Evolutionary conservation across 2,113 vertebrate genomes (phyloP), one percentile per base, ranked within the genome.

Genomic region (Pavo muticus): DNA sequence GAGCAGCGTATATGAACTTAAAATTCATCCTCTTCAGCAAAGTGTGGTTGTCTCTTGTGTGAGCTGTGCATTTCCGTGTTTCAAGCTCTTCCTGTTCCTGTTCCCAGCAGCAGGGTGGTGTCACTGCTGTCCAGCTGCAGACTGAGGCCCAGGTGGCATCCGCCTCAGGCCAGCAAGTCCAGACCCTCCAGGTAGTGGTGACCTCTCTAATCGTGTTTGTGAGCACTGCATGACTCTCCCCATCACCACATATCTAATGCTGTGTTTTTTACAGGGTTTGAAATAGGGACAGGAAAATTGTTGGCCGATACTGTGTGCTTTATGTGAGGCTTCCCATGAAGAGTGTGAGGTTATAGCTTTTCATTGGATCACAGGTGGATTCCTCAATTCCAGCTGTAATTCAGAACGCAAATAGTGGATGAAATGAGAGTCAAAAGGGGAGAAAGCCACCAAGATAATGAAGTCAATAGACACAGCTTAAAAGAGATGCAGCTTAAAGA

Each of bases 141-240:
- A 99, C 99, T 97, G 99, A 99, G 97, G 98, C 99, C 74, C 98
- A 99, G 73, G 99, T 99, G 97, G 99, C 98, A 98, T 98, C 99
- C 56, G 99, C 99, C 98, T 99, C 99, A 96, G 99, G 99, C 98
- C 99, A 99, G 99, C 99, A 99, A 98, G 99, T 99, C 98, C 99
- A 99, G 98, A 99, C 99, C 97, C 99, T 99, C 98, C 99, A 99
- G 99, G 99, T 99, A 99, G 99, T 99, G 99, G 99, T 99, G 98
- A 98, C 97, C 98, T 96, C 98, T 98, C 99, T 97, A 95, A 97
- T 94, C 88, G 90, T 97, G 90, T 97, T 94, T 94, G 95, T 97
- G 96, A 97, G 97, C 98, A 91, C 96, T 98, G 98, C 98, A 98
- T 98, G 98, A 93, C 91, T 88, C 87, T 93, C 81, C 59, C 91